Evolutionary conservation across 2,797 vertebrate species (phyloP).

Genomic region (Chaetophractus vellerosus): DNA sequence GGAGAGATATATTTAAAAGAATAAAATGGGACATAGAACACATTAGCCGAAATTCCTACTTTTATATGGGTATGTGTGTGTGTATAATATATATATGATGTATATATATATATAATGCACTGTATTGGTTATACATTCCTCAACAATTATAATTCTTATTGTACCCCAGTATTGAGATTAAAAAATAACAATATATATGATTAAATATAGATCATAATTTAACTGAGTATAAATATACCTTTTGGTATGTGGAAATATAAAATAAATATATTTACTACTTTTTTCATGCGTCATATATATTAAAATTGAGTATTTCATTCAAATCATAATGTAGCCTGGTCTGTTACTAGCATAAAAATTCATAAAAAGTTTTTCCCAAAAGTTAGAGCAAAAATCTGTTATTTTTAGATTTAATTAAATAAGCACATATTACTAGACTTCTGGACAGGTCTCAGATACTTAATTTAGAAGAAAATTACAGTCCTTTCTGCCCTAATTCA

Average conservation of each 20-base stretch:
- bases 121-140: not conserved
- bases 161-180: not conserved
- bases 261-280: constrained; percentile 15
- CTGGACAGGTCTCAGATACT: constrained; percentile 36
- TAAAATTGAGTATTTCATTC: not conserved
- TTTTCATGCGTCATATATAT: not conserved
- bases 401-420: constrained; percentile 76
- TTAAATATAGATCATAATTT: constrained; percentile 14
- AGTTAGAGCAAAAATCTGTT: constrained; percentile 65
- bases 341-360: constrained; percentile 56
- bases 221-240: constrained; percentile 14
- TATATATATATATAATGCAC: not conserved
- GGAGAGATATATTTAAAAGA: constrained; percentile 34
- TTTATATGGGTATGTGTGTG: not conserved
- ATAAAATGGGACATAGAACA: constrained; percentile 11
- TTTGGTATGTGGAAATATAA: not conserved
- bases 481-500: constrained; percentile 71
- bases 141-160: not conserved
- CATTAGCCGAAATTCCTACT: not conserved
- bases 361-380: constrained; percentile 45
- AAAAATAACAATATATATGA: constrained; percentile 22
- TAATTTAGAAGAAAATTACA: constrained; percentile 75
- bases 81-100: not conserved
- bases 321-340: not conserved
- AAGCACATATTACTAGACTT: constrained; percentile 59